A percentile compares a stretch with the other conserved stretches of the same genome.
Evolutionary conservation across 2,888 invertebrate species (phyloP).

Genomic region (Dynastes maya): DNA sequence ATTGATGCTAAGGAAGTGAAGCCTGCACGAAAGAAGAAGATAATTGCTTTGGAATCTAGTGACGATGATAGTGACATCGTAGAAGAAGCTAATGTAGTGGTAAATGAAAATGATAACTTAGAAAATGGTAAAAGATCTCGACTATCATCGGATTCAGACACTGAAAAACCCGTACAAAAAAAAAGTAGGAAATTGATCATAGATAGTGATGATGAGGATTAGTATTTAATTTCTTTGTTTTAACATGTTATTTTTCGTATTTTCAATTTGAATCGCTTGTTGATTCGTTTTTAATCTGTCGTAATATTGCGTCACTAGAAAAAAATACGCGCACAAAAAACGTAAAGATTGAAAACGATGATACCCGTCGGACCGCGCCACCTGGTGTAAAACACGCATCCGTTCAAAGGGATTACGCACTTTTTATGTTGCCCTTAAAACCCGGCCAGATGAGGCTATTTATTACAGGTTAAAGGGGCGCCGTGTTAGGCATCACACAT

Average conservation of each 20-base stretch:
- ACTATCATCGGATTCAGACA: constrained; percentile 58
- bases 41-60: neutral
- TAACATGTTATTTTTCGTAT: neutral
- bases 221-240: constrained; percentile 37
- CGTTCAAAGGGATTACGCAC: constrained; percentile 20
- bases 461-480: constrained; percentile 40
- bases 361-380: neutral
- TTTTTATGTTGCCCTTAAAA: constrained; percentile 38
- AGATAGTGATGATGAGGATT: constrained; percentile 62
- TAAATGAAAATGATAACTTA: constrained; percentile 52
- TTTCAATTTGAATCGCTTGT: constrained; percentile 10
- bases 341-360: neutral
- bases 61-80: neutral
- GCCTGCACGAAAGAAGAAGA: neutral
- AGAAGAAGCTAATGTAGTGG: neutral
- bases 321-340: neutral
- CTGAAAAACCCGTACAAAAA: constrained; percentile 59
- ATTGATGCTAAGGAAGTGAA: neutral
- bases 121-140: constrained; percentile 56
- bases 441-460: constrained; percentile 35
- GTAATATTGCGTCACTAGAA: neutral
- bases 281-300: constrained; percentile 14
- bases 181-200: constrained; percentile 57
- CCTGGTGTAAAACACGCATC: constrained; percentile 4
- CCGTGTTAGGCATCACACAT: constrained; percentile 25